Base-by-base conservation (phyloP, 2,888 invertebrate genomes). In the Octodonta nipae region DNA sequence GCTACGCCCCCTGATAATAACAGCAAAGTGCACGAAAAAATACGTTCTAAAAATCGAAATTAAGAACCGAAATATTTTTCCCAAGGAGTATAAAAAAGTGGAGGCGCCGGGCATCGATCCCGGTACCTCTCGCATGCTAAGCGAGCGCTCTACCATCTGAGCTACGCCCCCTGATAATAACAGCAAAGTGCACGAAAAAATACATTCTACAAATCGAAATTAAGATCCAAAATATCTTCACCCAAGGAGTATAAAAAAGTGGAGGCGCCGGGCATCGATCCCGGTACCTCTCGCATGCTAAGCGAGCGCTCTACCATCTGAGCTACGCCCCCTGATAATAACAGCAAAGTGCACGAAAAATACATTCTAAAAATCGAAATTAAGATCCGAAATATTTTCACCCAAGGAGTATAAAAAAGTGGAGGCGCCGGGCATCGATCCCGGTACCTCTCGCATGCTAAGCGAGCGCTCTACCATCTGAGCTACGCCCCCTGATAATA, bases 391-490 rank as follows among this genome's bases (percentile, higher is more conserved):
- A n/a, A n/a, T n/a, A n/a, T n/a, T n/a, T n/a, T n/a, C n/a, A n/a
- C n/a, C n/a, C n/a, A n/a, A n/a, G n/a, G n/a, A n/a, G n/a, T n/a
- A n/a, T n/a, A n/a, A 2, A 22, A 22, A 22, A 22, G 22, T 58
- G 58, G 58, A 58, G 58, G 58, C 57, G 57, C 58, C 56, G 56
- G 58, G 58, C 43, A 66, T 67, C 65, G 66, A 67, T 66, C 67
- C 65, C 66, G 61, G 66, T 66, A 66, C 66, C 66, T 67, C 66
- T 66, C 65, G 62, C 66, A 66, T 56, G 56, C 55, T 56, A 55
- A 55, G 55, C 54, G 55, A 56, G 55, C 55, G 55, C 54, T 54
- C 53, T 54, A 51, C 54, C 54, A 54, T 54, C 51, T 54, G 53
- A 54, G 53, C 53, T 54, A 53, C 53, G 49, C 51, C 54, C 53